These are phyloP conservation scores for Marasmarcha lunaedactyla DNA, from an alignment of 2,888 invertebrate genomes.

Conservation along the genomic window DNA sequence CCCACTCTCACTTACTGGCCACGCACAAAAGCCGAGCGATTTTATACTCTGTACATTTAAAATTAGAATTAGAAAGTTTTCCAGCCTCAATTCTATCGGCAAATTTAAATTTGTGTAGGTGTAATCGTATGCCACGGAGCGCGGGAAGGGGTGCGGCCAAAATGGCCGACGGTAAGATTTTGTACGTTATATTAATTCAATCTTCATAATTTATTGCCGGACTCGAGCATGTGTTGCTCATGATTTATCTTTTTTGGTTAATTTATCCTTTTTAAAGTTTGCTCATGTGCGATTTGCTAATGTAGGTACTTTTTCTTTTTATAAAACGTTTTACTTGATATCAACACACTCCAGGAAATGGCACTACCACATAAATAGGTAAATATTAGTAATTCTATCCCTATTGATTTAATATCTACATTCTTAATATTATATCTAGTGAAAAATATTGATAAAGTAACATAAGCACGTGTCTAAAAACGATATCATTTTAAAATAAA, in stretches of 20 bases:
- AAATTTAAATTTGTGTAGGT: constrained; percentile 36
- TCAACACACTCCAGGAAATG: too few species aligned
- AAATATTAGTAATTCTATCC: too few species aligned
- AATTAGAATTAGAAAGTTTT: constrained; percentile 10
- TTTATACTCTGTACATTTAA: constrained; percentile 11
- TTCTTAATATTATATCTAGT: too few species aligned
- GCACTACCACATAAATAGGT: too few species aligned
- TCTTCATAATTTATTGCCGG: constrained; percentile 65
- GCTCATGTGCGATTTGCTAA: constrained; percentile 15
- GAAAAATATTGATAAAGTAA: too few species aligned
- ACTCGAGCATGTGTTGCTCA: constrained; percentile 44
- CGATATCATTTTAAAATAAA: too few species aligned
- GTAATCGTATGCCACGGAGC: constrained; percentile 62
- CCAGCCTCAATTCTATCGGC: constrained; percentile 12
- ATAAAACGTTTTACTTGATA: neutral
- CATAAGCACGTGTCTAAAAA: too few species aligned
- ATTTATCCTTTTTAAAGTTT: constrained; percentile 25
- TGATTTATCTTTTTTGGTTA: constrained; percentile 56
- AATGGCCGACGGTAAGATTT: constrained; percentile 66
- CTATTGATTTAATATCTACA: too few species aligned
- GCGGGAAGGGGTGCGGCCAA: constrained; percentile 46
- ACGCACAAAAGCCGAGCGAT: constrained; percentile 15
- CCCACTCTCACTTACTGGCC: constrained; percentile 25
- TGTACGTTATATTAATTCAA: constrained; percentile 66
- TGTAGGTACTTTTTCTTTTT: neutral